These are phyloP conservation scores for Trinorchestia longiramus DNA, from an alignment of 1,140 invertebrate genomes.

Conservation along the genomic window DNA sequence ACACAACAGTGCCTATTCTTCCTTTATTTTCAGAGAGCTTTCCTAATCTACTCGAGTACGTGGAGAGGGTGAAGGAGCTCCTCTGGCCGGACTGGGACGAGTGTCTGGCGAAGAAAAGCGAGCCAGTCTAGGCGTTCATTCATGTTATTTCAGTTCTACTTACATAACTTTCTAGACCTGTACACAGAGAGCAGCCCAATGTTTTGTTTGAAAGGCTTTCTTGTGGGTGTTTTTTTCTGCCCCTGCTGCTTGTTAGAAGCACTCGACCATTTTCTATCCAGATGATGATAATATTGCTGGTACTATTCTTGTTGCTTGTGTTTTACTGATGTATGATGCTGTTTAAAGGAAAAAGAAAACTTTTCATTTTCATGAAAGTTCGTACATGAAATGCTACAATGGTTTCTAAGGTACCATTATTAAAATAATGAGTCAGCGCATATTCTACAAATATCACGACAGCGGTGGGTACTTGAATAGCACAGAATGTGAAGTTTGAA, in stretches of 20 bases:
- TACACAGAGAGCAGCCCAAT: neutral
- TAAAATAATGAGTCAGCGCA: too few species aligned
- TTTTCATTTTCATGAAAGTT: neutral
- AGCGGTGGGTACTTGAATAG: too few species aligned
- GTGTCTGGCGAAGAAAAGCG: slow-evolving; percentile 59
- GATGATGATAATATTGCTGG: neutral
- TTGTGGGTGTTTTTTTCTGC: neutral
- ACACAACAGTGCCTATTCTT: neutral
- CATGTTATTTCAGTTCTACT: neutral
- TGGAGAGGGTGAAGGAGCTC: slow-evolving; percentile 68
- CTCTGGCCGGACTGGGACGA: slow-evolving; percentile 67
- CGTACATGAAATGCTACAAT: too few species aligned
- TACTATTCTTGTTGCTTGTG: neutral
- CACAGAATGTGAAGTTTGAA: too few species aligned
- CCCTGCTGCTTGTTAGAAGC: neutral
- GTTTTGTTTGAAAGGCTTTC: neutral
- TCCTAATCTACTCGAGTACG: slow-evolving; percentile 67
- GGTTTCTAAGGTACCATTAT: too few species aligned
- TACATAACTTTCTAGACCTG: neutral
- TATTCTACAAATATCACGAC: too few species aligned
- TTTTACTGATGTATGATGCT: neutral
- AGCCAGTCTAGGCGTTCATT: neutral
- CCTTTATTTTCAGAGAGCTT: slow-evolving; percentile 63
- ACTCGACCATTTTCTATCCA: neutral
- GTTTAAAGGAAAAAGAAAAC: neutral